phyloP scores from a whole-genome alignment of 1,140 invertebrate species.

The Bactericera cockerelli region DNA sequence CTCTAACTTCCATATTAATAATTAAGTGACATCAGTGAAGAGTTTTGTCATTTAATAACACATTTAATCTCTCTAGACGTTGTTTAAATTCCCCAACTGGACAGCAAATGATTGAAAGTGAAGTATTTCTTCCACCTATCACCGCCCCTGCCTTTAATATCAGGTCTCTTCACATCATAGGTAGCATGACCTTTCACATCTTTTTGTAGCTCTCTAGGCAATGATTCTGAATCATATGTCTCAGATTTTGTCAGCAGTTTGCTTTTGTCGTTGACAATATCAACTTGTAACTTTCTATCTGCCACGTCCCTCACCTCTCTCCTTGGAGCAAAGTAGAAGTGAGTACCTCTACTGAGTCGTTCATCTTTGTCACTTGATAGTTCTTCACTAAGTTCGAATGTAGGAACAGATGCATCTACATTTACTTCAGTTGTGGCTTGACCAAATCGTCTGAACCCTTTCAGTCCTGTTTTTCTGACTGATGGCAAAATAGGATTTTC shows the following conservation, averaged over 20 bases:
- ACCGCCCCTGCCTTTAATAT: neutral
- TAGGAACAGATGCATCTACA: no score
- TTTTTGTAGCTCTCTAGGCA: neutral
- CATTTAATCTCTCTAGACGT: no score
- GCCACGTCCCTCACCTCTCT: neutral
- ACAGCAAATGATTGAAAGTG: neutral
- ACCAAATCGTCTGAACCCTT: neutral
- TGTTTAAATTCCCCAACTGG: neutral
- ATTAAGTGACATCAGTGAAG: no score
- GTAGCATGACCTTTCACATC: neutral
- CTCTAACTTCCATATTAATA: no score
- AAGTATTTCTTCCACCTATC: slow-evolving; percentile 4
- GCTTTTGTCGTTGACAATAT: neutral
- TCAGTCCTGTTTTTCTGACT: neutral
- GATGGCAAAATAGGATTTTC: neutral
- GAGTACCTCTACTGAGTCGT: neutral
- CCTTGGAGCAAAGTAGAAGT: neutral
- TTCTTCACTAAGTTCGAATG: no score
- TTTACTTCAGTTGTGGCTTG: no score
- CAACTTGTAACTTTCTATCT: neutral
- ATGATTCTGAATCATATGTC: neutral
- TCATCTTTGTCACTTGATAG: neutral
- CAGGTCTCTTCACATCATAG: neutral
- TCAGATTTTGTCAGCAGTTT: neutral
- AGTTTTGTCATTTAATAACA: no score